These are phyloP conservation scores for Percopsis omiscomaycus DNA, from an alignment of 2,797 vertebrate species.

Conservation along the genomic window DNA sequence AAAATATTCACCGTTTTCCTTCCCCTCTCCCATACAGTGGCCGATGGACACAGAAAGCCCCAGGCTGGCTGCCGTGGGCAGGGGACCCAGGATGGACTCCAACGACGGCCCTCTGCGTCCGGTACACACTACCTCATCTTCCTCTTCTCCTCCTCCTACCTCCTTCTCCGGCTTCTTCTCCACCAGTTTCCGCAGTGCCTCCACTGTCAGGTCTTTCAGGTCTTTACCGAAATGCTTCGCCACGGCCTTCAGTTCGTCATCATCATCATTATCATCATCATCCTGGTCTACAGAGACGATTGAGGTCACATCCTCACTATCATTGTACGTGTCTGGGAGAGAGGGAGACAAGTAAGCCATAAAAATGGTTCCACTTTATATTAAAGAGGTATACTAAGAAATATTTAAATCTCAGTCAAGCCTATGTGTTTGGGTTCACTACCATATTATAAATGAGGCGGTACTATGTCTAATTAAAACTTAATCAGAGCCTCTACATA, in stretches of 20 bases:
- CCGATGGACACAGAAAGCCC: constrained; percentile 85
- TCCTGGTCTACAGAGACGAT: constrained; percentile 51
- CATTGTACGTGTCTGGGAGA: constrained; percentile 57
- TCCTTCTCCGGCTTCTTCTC: constrained; percentile 36
- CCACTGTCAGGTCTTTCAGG: constrained; percentile 69
- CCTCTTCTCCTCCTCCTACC: constrained; percentile 27
- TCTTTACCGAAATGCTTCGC: constrained; percentile 88
- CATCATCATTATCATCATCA: constrained; percentile 79
- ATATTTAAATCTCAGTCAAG: too few species aligned
- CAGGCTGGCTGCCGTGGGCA: constrained; percentile 88
- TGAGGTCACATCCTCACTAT: constrained; percentile 58
- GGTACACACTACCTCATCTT: constrained; percentile 5
- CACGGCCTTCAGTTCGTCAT: constrained; percentile 86
- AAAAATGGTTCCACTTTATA: too few species aligned
- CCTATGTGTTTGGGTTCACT: too few species aligned
- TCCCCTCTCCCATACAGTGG: constrained; percentile 73
- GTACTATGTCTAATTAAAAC: too few species aligned
- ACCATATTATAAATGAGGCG: too few species aligned
- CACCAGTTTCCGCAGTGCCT: constrained; percentile 71
- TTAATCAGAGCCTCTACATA: too few species aligned
- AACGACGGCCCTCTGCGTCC: constrained; percentile 77
- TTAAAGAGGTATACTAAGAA: too few species aligned
- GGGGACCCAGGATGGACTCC: constrained; percentile 85
- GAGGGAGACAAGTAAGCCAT: neutral
- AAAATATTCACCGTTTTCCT: constrained; percentile 80